phyloP scores from a whole-genome alignment of 2,113 vertebrate genomes.

The Chauna torquata region DNA sequence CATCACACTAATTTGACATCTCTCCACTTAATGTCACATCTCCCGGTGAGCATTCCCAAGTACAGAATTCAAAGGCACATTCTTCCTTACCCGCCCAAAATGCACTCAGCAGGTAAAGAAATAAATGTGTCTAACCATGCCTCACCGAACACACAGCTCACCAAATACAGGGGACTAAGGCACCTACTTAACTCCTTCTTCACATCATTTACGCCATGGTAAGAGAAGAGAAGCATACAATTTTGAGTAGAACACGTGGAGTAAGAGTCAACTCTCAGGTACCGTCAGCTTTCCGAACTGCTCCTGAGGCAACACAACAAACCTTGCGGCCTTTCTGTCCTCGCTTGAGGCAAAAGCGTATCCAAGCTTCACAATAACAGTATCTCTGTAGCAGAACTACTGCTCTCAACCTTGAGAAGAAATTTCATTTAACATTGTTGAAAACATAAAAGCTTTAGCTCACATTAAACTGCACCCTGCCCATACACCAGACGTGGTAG shows the following conservation, averaged over 20 bases:
- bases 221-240: not conserved
- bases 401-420: not conserved
- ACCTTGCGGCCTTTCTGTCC: not conserved
- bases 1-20: not conserved
- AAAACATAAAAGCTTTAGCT: not conserved
- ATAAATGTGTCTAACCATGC: not conserved
- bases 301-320: not conserved
- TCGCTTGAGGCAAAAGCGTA: not conserved
- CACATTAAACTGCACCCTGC: not conserved
- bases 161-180: not conserved
- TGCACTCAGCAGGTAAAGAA: not conserved
- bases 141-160: not conserved
- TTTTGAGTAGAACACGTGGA: not conserved
- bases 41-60: not conserved
- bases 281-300: not conserved
- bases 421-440: not conserved
- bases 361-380: not conserved
- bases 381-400: not conserved
- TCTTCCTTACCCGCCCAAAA: not conserved
- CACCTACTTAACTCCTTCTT: not conserved
- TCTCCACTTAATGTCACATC: not conserved
- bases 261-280: not conserved
- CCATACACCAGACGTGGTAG: not conserved
- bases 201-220: not conserved
- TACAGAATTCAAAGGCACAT: not conserved